Evolutionary conservation across 2,888 invertebrate species (phyloP).

Genomic region (Quadroppia sp.): DNA sequence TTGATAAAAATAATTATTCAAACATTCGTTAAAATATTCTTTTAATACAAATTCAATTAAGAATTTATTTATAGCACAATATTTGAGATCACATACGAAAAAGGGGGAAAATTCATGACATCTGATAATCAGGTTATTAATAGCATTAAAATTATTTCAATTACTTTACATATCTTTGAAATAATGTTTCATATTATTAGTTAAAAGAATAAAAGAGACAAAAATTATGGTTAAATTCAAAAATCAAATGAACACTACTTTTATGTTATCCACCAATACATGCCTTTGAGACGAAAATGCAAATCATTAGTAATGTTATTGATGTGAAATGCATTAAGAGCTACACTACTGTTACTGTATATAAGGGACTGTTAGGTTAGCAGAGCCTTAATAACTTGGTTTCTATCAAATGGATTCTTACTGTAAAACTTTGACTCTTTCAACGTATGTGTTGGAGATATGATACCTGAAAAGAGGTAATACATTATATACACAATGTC

Average conservation of each 20-base stretch:
- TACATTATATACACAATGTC: background rate
- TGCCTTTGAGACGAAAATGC: slow-evolving; percentile 22
- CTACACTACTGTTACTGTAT: background rate
- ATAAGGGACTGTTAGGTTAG: background rate
- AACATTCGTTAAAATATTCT: too few relatives aligned
- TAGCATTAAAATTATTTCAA: too few relatives aligned
- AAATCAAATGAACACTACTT: background rate
- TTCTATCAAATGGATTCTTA: slow-evolving; percentile 57
- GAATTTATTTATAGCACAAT: too few relatives aligned
- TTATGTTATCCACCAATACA: background rate
- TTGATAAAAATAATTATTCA: too few relatives aligned
- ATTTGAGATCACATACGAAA: too few relatives aligned
- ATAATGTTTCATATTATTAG: too few relatives aligned
- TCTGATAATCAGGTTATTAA: too few relatives aligned
- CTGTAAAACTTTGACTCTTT: slow-evolving; percentile 79
- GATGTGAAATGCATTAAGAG: slow-evolving; percentile 23
- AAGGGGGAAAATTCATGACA: too few relatives aligned
- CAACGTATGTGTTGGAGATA: slow-evolving; percentile 74
- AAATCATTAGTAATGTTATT: slow-evolving; percentile 21
- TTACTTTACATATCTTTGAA: too few relatives aligned
- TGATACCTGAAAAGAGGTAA: slow-evolving; percentile 56
- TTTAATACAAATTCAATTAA: too few relatives aligned
- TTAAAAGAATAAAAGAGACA: background rate
- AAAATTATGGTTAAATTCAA: background rate
- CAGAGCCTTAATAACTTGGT: slow-evolving; percentile 1